A percentile compares a stretch with the other conserved stretches of the same genome.
Conservation (phyloP, 2,888 invertebrate species). For the Hydraecia micacea region DNA sequence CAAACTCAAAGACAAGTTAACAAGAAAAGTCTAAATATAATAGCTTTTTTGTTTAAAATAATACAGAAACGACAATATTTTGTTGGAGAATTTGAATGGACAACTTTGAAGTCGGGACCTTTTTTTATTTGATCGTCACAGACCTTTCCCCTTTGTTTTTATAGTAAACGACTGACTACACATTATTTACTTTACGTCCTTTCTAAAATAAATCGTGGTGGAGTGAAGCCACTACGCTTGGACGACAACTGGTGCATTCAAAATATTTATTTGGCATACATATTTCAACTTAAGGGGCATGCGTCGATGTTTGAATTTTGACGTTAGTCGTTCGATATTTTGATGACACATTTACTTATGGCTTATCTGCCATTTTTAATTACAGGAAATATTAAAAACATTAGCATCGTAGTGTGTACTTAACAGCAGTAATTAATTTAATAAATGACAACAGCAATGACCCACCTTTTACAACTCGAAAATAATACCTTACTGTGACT, state of each 20-base stretch:
- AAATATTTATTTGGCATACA: constrained; percentile 59
- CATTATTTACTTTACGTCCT: constrained; percentile 74
- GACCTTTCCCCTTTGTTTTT: constrained; percentile 76
- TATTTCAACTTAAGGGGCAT: constrained; percentile 20
- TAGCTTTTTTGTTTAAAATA: constrained; percentile 67
- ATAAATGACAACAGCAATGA: background rate
- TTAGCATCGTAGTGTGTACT: background rate
- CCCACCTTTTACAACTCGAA: constrained; percentile 13
- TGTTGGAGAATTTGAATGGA: constrained; percentile 76
- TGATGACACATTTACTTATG: background rate
- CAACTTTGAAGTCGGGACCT: constrained; percentile 65
- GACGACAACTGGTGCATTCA: constrained; percentile 38
- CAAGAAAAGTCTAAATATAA: constrained; percentile 35
- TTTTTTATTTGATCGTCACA: constrained; percentile 75
- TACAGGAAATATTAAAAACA: constrained; percentile 14
- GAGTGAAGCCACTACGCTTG: constrained; percentile 43
- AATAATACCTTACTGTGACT: constrained; percentile 25
- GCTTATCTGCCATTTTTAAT: background rate
- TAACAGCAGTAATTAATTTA: constrained; percentile 23
- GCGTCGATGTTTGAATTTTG: constrained; percentile 10
- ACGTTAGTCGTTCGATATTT: background rate
- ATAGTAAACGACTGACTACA: constrained; percentile 74
- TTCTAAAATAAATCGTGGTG: constrained; percentile 71
- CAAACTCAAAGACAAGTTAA: background rate
- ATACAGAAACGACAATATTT: constrained; percentile 71